Conservation (phyloP, 2,113 vertebrate species). For the Hyperopisus bebe region DNA sequence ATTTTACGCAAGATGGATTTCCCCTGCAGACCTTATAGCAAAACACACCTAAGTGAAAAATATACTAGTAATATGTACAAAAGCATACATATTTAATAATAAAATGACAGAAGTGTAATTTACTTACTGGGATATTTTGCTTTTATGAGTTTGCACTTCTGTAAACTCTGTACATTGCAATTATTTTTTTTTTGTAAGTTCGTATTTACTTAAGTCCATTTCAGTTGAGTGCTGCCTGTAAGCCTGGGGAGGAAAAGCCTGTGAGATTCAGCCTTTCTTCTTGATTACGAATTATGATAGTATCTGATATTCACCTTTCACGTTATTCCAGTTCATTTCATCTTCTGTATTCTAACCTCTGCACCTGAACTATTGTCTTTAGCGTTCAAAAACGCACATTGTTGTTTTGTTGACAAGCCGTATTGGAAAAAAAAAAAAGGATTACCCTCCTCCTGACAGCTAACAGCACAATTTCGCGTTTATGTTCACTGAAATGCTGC, state of each 20-base stretch:
- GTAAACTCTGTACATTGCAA: background rate
- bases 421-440: background rate
- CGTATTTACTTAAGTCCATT: background rate
- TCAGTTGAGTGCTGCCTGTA: background rate
- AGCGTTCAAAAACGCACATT: background rate
- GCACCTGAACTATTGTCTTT: background rate
- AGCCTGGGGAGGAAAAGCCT: background rate
- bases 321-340: background rate
- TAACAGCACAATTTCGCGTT: slow-evolving; percentile 25
- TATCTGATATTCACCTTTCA: background rate
- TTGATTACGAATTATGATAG: background rate
- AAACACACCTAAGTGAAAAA: background rate
- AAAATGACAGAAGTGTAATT: background rate
- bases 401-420: background rate
- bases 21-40: background rate
- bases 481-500: background rate
- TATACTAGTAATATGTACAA: background rate
- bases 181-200: background rate
- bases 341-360: background rate
- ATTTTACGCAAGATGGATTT: background rate
- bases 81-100: background rate
- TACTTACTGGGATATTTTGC: background rate
- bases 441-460: slow-evolving; percentile 15
- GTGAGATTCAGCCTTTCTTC: background rate
- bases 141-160: background rate